Percentiles rank a stretch among this genome's conserved stretches.
Evolutionary conservation across 53 echinoderm and acorn worm genomes (phyloP).

Genomic region (Holothuria scabra): DNA sequence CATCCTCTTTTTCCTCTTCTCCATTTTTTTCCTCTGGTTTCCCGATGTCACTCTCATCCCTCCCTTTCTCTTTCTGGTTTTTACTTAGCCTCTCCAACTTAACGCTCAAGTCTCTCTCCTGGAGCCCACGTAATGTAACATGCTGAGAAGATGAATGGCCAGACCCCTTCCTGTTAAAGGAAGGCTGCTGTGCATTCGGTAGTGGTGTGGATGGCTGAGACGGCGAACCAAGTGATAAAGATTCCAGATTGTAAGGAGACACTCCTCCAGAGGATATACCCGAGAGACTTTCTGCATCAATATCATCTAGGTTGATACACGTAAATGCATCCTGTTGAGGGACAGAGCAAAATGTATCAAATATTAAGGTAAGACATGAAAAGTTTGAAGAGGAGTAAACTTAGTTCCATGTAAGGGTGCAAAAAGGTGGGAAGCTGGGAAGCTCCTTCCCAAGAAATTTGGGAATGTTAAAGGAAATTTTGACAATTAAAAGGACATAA

Average conservation of each 20-base stretch:
- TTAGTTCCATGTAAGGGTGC: too few species aligned
- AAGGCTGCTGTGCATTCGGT: background rate
- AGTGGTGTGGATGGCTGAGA: background rate
- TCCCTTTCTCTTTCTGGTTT: background rate
- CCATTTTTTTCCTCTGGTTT: background rate
- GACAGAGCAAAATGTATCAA: background rate
- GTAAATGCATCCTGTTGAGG: constrained; percentile 31
- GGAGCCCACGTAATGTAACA: background rate
- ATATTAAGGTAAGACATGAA: too few species aligned
- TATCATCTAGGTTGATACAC: constrained; percentile 43
- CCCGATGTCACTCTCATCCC: background rate
- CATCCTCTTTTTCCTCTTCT: background rate
- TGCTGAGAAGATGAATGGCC: background rate
- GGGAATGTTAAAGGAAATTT: too few species aligned
- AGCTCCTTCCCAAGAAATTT: too few species aligned
- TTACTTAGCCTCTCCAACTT: constrained; percentile 30
- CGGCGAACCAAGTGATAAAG: background rate
- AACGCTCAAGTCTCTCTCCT: background rate
- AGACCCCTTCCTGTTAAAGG: background rate
- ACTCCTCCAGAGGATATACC: constrained; percentile 20
- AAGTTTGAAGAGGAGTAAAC: too few species aligned
- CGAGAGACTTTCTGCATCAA: constrained; percentile 36
- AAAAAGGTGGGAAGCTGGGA: too few species aligned
- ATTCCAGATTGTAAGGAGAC: constrained; percentile 16
- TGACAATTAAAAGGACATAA: too few species aligned